Base-by-base conservation (phyloP, 1,140 invertebrate species). In the Zaprionus davidi region DNA sequence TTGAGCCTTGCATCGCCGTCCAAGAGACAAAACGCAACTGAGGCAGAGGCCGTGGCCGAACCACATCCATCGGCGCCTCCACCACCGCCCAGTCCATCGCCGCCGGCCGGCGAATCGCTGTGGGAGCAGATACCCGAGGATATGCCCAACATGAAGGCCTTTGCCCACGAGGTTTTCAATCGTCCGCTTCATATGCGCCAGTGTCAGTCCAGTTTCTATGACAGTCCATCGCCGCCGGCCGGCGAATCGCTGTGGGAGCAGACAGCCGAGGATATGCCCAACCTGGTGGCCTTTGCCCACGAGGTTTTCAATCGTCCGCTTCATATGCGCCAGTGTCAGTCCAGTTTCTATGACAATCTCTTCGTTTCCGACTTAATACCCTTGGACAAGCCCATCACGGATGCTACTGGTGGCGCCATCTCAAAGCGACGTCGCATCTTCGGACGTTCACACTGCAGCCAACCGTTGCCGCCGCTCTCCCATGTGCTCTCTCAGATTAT, bases 381-480 rank as follows among this genome's bases (percentile, higher is more conserved):
- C 0, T 24, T 87, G 51, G 49, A 46, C 12, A 60, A 28, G 6
- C 81, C 85, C 20, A 88, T 87, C 7, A 84, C 71, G 1, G 69
- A 88, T 60, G 7, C 56, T 5, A 51, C 67, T 0, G 66, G 81
- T 3, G 85, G 85, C 5, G 85, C 85, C 34, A 82, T 88, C 12
- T 90, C 85, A 2, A 88, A 88, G 64, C 62, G 36, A 6, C 71
- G 31, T 36, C 9, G 7, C 5, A 3, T 12, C 1, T 24, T 41
- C 3, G 67, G 70, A 4, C 58, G 64, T 17, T n/a, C 15, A 0
- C 84, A 81, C 13, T 53, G 49, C 22, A 79, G 78, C 17, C 58
- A 64, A 11, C 64, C 78, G 1, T 11, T 67, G 31, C 81, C 75
- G 1, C 78, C 85, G 2, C 78, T 90, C 6, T 71, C 71, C 0